Evolutionary conservation across 1,140 invertebrate genomes (phyloP), one percentile per base, ranked within the genome.

Genomic region (Apis florea): DNA sequence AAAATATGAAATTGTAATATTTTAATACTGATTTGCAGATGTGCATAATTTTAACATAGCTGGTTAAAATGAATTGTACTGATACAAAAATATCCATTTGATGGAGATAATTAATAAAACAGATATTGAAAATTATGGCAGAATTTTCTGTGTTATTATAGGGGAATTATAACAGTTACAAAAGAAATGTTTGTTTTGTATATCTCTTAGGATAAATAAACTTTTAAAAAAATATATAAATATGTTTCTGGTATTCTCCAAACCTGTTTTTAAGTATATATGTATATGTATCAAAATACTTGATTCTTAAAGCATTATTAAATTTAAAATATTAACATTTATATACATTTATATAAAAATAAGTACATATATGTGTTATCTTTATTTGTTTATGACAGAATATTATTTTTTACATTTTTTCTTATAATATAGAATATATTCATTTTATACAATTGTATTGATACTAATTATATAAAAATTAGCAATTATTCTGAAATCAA

Each of bases 11-110:
- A 93, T 91, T 93, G 93, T 93, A 92, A 93, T 93, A 93, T 93
- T 93, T 93, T 93, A 93, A 91, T 93, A 93, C 93, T 93, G 90
- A 93, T 93, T 93, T 93, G 92, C 93, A 93, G 92, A 92, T 93
- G 91, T 92, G 92, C 90, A 93, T 92, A 93, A 92, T 92, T 93
- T 92, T 92, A 90, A 92, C 90, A 90, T 93, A 93, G 92, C 89
- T 91, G 90, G 88, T 92, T 92, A 88, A 92, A 92, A 89, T 90
- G 89, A 90, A 92, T 92, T 92, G 91, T 93, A 91, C 89, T 91
- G 92, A 91, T 89, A 89, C 82, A 90, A 83, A 89, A 83, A 83
- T 87, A 92, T 91, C 90, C 84, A 86, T 88, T 91, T 85, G 84
- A 92, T 87, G 89, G 87, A 88, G 83, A 90, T 89, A 90, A 87